Percentiles rank a stretch among this genome's conserved stretches.
Conservation (phyloP, 2,797 vertebrate species). For the Anabas testudineus region DNA sequence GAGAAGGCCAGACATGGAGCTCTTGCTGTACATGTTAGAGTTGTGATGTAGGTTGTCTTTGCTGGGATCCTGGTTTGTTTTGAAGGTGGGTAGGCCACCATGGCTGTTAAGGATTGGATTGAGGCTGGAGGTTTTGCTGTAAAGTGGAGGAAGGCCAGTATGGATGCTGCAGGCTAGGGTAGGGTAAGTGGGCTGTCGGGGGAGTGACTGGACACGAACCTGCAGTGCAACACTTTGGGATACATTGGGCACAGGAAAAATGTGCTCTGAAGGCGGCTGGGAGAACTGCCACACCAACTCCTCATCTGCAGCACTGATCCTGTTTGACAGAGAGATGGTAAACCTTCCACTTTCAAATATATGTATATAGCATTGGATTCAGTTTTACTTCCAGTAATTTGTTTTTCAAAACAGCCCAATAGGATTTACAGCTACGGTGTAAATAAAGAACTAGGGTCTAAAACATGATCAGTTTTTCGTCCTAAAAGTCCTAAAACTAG, state of each 20-base stretch:
- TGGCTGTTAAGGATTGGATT: conserved; percentile 74
- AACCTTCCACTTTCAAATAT: too few species aligned
- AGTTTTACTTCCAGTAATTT: too few species aligned
- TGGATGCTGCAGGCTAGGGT: conserved; percentile 97
- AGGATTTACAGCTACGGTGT: too few species aligned
- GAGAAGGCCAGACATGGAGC: conserved; percentile 70
- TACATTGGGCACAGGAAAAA: conserved; percentile 96
- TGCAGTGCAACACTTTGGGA: conserved; percentile 97
- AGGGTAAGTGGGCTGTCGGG: conserved; percentile 96
- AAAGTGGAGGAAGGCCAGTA: conserved; percentile 81
- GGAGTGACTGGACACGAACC: conserved; percentile 96
- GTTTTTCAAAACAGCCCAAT: too few species aligned
- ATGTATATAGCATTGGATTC: too few species aligned
- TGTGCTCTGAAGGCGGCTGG: conserved; percentile 94
- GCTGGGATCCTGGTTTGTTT: conserved; percentile 83
- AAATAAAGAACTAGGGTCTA: too few species aligned
- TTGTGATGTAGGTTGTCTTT: conserved; percentile 76
- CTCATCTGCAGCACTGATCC: conserved; percentile 96
- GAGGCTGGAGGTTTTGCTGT: conserved; percentile 79
- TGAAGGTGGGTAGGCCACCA: conserved; percentile 84
- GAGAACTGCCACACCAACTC: conserved; percentile 95
- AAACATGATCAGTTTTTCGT: too few species aligned
- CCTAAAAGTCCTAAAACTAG: too few species aligned
- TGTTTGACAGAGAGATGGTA: conserved; percentile 69
- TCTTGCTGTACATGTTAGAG: conserved; percentile 74